These are phyloP conservation scores for Synergus japonicus DNA, from an alignment of 2,888 invertebrate genomes.

Conservation along the genomic window DNA sequence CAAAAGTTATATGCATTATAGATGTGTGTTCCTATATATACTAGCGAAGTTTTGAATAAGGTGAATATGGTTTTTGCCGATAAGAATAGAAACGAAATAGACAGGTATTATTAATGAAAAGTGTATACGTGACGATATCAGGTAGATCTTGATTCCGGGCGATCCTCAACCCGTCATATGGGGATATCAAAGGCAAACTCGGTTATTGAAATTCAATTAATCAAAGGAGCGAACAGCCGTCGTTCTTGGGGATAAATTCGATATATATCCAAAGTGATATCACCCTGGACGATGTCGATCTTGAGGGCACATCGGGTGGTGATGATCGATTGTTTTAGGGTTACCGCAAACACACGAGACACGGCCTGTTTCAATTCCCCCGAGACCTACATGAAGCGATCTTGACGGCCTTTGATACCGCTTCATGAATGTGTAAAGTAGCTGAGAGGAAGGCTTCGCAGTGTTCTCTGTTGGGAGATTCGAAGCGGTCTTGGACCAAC, in stretches of 20 bases:
- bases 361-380: constrained; percentile 68
- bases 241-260: constrained; percentile 50
- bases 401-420: constrained; percentile 73
- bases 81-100: not conserved
- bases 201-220: constrained; percentile 70
- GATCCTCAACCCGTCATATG: constrained; percentile 29
- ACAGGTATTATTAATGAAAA: constrained; percentile 32
- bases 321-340: constrained; percentile 75
- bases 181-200: constrained; percentile 61
- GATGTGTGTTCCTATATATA: not conserved
- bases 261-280: constrained; percentile 55
- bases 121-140: constrained; percentile 55
- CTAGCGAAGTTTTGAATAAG: not conserved
- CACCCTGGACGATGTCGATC: constrained; percentile 64
- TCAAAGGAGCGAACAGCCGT: constrained; percentile 61
- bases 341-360: constrained; percentile 74
- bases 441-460: constrained; percentile 44
- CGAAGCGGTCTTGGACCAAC: constrained; percentile 5
- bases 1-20: not conserved
- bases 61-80: not conserved
- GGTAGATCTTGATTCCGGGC: constrained; percentile 55
- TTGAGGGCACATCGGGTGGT: constrained; percentile 59
- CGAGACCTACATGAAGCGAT: constrained; percentile 63
- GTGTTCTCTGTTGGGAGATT: not conserved
- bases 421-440: constrained; percentile 75